Evolutionary conservation across 2,888 invertebrate genomes (phyloP), one percentile per base, ranked within the genome.

Genomic region (Stomorhina lunata): DNA sequence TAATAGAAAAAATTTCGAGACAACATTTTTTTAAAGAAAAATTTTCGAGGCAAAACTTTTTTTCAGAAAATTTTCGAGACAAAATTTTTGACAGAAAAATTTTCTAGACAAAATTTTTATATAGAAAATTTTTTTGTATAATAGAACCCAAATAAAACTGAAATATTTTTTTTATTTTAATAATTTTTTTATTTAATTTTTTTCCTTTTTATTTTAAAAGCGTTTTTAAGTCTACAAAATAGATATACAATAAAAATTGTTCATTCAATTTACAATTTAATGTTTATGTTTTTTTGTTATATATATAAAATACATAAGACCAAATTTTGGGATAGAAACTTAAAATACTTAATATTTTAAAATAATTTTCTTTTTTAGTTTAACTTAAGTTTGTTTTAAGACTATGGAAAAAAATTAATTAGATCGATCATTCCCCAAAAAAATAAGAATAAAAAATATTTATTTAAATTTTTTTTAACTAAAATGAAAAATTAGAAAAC

Each of bases 391-490:
- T n/a, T n/a, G 63, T 78, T 68, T 57, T 29, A 29, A 55, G 66
- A 75, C 34, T 82, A 69, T 7, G 40, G 65, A 72, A 27, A 55
- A 61, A 63, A 20, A 61, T 17, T 40, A 40, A 50, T n/a, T n/a
- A n/a, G n/a, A n/a, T 45, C 59, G 29, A 82, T 65, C 55, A 69
- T 75, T 82, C 43, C 78, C 79, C 78, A 68, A 48, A 77, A 69
- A 59, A 59, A 59, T 43, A 12, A 27, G 3, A 15, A 66, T 20
- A 57, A 43, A 45, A 40, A 61, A 43, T 20, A 29, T 27, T 20
- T 37, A 45, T 17, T 72, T 34, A 71, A 37, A 17, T 45, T 45
- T 32, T 48, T 45, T 73, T 57, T 34, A 65, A 43, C 43, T 59
- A 22, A 48, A 61, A 43, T 34, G 7, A 5, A 76, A 69, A 65